Percentiles rank a stretch among this genome's conserved stretches.
Evolutionary conservation across 2,113 vertebrate genomes (phyloP).

Genomic region (Heterochromis multidens): DNA sequence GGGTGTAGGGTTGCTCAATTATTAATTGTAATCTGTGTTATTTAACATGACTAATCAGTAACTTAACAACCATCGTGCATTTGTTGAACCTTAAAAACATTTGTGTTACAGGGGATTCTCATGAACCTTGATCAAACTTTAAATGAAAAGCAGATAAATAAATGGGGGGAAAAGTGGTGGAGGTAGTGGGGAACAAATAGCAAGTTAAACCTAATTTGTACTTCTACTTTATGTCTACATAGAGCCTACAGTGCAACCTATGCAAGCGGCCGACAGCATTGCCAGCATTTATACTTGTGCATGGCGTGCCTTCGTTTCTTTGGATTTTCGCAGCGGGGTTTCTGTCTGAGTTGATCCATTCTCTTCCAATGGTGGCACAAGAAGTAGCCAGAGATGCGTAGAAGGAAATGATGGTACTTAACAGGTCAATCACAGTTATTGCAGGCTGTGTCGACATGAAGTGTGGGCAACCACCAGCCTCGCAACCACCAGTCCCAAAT

Average conservation of each 20-base stretch:
- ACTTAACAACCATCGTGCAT: background rate
- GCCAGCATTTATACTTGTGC: background rate
- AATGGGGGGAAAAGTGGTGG: background rate
- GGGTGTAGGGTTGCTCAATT: background rate
- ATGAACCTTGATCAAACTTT: background rate
- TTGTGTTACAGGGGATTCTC: background rate
- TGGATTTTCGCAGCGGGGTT: background rate
- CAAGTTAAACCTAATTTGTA: background rate
- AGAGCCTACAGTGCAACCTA: background rate
- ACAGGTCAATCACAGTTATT: background rate
- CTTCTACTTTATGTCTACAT: background rate
- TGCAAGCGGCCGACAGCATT: background rate
- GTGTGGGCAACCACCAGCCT: background rate
- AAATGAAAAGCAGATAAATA: background rate
- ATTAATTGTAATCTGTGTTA: background rate
- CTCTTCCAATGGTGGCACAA: background rate
- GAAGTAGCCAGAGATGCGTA: background rate
- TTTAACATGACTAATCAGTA: background rate
- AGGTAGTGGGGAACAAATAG: background rate
- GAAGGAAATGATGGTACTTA: background rate
- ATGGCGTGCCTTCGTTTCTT: background rate
- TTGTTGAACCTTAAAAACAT: background rate
- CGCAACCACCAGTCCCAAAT: background rate
- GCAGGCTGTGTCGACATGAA: background rate
- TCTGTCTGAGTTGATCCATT: background rate